Conservation (phyloP, 2,113 vertebrate genomes). For the Monopterus albus region DNA sequence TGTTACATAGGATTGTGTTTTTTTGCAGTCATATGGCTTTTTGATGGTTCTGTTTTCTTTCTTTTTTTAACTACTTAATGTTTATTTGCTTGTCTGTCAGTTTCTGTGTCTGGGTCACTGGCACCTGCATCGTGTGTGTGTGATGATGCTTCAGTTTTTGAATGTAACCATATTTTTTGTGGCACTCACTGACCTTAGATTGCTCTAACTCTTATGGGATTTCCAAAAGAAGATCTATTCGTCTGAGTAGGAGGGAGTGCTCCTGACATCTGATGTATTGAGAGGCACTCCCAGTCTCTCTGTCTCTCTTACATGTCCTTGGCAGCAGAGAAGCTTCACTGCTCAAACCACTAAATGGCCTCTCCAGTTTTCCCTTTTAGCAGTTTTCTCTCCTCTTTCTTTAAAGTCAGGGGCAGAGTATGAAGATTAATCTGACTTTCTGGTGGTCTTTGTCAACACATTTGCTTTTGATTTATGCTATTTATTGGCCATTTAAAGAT, state of each 20-base stretch:
- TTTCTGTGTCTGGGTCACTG: too few species aligned
- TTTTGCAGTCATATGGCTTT: slow-evolving; percentile 4
- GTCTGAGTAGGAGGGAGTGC: slow-evolving; percentile 69
- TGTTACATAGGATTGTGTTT: background rate
- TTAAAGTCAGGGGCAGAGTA: slow-evolving; percentile 75
- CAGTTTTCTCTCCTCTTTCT: slow-evolving; percentile 68
- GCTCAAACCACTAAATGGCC: slow-evolving; percentile 79
- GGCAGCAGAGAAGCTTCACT: slow-evolving; percentile 82
- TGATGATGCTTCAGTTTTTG: too few species aligned
- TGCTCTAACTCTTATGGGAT: slow-evolving; percentile 52
- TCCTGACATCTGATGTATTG: slow-evolving; percentile 78
- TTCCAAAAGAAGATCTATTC: slow-evolving; percentile 66
- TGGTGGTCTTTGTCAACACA: slow-evolving; percentile 71
- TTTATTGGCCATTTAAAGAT: slow-evolving; percentile 81
- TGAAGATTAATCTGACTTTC: slow-evolving; percentile 85
- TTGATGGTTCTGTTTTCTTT: slow-evolving; percentile 20
- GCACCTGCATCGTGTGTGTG: too few species aligned
- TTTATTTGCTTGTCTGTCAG: too few species aligned
- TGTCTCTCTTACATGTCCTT: slow-evolving; percentile 85
- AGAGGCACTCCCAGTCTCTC: slow-evolving; percentile 77
- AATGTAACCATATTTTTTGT: slow-evolving; percentile 40
- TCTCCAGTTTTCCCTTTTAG: slow-evolving; percentile 73
- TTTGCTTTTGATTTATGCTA: slow-evolving; percentile 78
- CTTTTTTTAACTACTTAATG: too few species aligned
- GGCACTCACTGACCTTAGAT: slow-evolving; percentile 48